These are phyloP conservation scores for Zalophus californianus DNA, from an alignment of 2,797 vertebrate species.

Conservation along the genomic window DNA sequence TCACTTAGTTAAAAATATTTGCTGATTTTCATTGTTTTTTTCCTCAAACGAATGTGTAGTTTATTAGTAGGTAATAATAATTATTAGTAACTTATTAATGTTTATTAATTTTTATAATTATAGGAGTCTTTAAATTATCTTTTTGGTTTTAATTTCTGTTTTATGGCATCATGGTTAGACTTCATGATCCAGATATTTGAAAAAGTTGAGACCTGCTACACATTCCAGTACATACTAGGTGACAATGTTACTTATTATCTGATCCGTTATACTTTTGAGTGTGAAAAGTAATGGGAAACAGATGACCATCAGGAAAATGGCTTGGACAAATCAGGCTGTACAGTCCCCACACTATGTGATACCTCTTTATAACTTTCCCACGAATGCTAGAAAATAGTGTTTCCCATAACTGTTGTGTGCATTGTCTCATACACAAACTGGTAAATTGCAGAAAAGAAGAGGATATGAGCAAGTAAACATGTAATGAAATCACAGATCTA, in stretches of 20 bases:
- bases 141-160: not conserved
- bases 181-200: not conserved
- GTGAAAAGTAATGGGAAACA: not conserved
- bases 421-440: not conserved
- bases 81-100: not conserved
- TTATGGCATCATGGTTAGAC: not conserved
- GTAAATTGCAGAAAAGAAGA: not conserved
- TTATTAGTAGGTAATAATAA: not conserved
- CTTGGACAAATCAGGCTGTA: fast-evolving
- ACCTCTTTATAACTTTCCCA: not conserved
- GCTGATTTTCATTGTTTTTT: not conserved
- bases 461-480: not conserved
- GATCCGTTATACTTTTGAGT: not conserved
- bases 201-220: not conserved
- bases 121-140: not conserved
- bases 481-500: not conserved
- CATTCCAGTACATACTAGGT: not conserved
- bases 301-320: not conserved
- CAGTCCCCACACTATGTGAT: not conserved
- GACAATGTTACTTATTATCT: not conserved
- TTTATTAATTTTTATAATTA: not conserved
- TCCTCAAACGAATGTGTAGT: not conserved
- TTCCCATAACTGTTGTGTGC: not conserved
- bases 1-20: not conserved
- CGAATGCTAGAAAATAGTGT: not conserved